Evolutionary conservation across 2,888 invertebrate genomes (phyloP).

Genomic region (Drosophila aldrichi): DNA sequence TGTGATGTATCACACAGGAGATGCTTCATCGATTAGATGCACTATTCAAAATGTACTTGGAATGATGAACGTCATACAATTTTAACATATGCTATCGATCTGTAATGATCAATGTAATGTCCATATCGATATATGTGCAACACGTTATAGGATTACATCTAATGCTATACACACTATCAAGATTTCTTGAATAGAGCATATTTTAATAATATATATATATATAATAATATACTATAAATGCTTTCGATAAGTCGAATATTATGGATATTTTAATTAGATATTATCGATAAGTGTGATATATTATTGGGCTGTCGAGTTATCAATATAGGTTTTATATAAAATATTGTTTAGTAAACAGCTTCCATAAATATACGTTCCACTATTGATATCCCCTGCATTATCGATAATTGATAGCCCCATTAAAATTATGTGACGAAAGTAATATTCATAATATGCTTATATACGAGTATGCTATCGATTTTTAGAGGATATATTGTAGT

Average conservation of each 20-base stretch:
- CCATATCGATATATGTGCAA: not conserved
- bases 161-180: not conserved
- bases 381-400: not conserved
- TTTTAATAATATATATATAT: not conserved
- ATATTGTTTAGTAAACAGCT: too few relatives aligned
- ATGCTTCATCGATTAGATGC: not conserved
- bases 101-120: not conserved
- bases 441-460: not conserved
- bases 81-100: not conserved
- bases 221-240: not conserved
- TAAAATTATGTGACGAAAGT: not conserved
- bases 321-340: not conserved
- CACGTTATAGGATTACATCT: not conserved
- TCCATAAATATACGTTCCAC: too few relatives aligned
- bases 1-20: too few relatives aligned
- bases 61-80: too few relatives aligned
- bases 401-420: not conserved
- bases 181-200: not conserved
- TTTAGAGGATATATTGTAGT: constrained; percentile 11
- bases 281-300: not conserved
- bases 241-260: not conserved
- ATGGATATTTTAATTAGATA: not conserved
- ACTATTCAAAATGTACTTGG: not conserved
- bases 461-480: not conserved
- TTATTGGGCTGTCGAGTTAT: not conserved